These are phyloP conservation scores for Pterocles gutturalis DNA, from an alignment of 2,113 vertebrate genomes.

Conservation along the genomic window DNA sequence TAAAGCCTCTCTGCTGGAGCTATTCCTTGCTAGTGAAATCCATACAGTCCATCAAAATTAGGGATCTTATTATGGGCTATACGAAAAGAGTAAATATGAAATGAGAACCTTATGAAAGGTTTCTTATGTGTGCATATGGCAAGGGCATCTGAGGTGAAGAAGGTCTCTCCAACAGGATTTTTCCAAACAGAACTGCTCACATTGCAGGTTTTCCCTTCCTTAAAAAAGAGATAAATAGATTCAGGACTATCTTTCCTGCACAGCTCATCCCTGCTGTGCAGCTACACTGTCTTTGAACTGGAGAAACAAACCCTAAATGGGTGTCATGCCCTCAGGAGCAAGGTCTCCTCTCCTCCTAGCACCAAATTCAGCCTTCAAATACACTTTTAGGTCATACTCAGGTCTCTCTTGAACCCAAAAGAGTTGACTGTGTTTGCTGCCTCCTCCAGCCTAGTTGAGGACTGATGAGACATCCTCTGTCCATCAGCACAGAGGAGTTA, in stretches of 20 bases:
- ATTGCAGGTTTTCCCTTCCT: not conserved
- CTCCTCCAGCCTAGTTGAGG: not conserved
- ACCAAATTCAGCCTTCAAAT: not conserved
- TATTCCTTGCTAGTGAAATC: constrained; percentile 24
- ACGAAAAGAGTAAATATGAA: constrained; percentile 70
- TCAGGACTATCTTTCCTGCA: not conserved
- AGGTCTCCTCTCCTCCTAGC: not conserved
- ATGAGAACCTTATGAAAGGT: constrained; percentile 66
- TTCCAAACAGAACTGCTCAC: not conserved
- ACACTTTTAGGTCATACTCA: not conserved
- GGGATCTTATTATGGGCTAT: constrained; percentile 59
- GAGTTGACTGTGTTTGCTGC: not conserved
- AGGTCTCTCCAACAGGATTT: not conserved
- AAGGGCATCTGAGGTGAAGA: constrained; percentile 49
- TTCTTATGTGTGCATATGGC: constrained; percentile 45
- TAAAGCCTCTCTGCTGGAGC: constrained; percentile 3
- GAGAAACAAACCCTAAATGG: not conserved
- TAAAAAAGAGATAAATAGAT: not conserved
- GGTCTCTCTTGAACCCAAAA: not conserved
- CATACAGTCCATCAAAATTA: constrained; percentile 60
- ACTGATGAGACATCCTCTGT: not conserved
- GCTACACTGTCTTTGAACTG: not conserved
- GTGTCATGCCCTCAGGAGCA: not conserved
- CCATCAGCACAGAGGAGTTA: not conserved
- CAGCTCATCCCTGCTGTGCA: not conserved